These are phyloP conservation scores for Sciurus niger DNA, from an alignment of 2,113 vertebrate species.

Conservation along the genomic window DNA sequence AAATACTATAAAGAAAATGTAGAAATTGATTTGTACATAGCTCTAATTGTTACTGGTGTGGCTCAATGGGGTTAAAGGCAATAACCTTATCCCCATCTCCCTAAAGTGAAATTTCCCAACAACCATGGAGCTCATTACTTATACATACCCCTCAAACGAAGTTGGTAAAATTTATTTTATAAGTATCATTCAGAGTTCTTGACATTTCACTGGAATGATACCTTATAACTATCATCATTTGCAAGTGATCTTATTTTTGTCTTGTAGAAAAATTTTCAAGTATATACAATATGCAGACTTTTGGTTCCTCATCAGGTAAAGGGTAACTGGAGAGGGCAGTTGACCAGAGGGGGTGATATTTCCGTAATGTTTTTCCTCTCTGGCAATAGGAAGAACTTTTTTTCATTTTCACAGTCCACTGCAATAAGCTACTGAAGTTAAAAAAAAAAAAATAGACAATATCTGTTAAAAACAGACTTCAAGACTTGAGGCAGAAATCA, in stretches of 20 bases:
- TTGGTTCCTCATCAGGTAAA: neutral
- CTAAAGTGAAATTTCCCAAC: neutral
- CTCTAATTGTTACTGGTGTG: neutral
- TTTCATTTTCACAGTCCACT: neutral
- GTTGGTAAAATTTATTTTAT: neutral
- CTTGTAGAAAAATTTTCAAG: neutral
- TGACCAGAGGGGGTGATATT: neutral
- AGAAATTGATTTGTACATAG: neutral
- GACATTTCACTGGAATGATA: neutral
- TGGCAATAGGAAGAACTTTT: neutral
- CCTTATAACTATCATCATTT: neutral
- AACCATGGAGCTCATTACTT: neutral
- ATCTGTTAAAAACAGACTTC: constrained; percentile 49
- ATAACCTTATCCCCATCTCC: neutral
- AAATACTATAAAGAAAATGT: constrained; percentile 16
- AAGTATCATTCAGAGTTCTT: neutral
- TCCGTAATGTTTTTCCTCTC: neutral
- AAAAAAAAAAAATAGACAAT: constrained; percentile 37
- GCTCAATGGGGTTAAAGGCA: neutral
- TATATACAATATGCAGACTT: neutral
- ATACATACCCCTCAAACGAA: neutral
- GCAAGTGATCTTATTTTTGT: neutral
- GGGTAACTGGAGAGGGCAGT: neutral
- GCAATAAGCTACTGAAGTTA: constrained; percentile 5
- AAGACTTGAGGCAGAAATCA: constrained; percentile 35